Evolutionary conservation across 2,113 vertebrate species (phyloP).

Genomic region (Catagonus wagneri): DNA sequence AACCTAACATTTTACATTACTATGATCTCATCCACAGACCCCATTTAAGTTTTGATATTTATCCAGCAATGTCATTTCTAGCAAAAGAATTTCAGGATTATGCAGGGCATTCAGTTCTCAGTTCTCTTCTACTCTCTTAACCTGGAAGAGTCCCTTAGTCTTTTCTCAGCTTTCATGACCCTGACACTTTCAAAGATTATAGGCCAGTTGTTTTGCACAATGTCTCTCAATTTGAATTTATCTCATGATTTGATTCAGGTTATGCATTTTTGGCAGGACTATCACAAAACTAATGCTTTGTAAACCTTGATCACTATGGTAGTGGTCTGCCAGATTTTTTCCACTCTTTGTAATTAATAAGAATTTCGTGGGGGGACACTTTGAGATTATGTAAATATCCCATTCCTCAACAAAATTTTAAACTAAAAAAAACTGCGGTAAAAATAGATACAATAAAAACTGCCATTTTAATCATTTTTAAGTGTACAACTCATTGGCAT

Average conservation of each 20-base stretch:
- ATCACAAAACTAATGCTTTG: background rate
- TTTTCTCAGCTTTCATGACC: background rate
- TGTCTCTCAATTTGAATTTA: background rate
- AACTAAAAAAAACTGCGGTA: background rate
- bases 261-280: background rate
- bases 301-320: slow-evolving; percentile 20
- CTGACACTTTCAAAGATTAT: background rate
- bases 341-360: slow-evolving; percentile 25
- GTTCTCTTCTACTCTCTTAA: background rate
- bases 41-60: background rate
- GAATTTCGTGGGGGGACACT: background rate
- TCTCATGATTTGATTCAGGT: background rate
- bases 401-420: background rate
- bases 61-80: background rate
- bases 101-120: background rate
- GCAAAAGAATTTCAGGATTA: background rate
- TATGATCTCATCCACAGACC: background rate
- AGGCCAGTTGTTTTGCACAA: slow-evolving; percentile 22
- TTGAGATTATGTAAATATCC: background rate
- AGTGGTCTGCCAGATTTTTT: background rate
- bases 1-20: slow-evolving; percentile 38
- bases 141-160: background rate
- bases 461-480: slow-evolving; percentile 4
- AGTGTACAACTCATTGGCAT: background rate
- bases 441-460: background rate